Conservation (phyloP, 2,797 vertebrate species). For the Cuculus canorus region DNA sequence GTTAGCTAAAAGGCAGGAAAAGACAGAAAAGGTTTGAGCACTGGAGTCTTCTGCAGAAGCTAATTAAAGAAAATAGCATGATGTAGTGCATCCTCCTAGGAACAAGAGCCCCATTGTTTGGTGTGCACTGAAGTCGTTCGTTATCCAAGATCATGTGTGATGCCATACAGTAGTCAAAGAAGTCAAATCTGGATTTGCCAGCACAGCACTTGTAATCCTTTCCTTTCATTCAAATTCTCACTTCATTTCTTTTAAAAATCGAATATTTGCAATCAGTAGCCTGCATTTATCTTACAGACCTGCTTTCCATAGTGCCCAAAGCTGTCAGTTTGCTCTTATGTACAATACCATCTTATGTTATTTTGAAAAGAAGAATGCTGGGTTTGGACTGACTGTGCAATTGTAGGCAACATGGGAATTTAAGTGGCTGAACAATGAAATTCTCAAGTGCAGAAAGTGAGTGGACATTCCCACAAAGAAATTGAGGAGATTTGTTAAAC, state of each 20-base stretch:
- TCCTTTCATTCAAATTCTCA: slow-evolving; percentile 9
- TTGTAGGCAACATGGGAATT: not conserved
- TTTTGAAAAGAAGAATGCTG: not conserved
- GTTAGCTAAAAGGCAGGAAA: not conserved
- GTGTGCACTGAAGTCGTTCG: not conserved
- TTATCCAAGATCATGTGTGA: not conserved
- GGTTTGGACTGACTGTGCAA: not conserved
- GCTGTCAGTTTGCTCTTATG: slow-evolving; percentile 66
- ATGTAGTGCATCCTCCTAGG: not conserved
- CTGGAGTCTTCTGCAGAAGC: not conserved
- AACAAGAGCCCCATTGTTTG: not conserved
- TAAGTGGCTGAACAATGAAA: not conserved
- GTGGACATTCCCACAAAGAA: not conserved
- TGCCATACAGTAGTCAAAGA: not conserved
- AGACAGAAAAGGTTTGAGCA: not conserved
- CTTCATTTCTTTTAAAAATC: slow-evolving; percentile 33
- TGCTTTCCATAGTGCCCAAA: slow-evolving; percentile 36
- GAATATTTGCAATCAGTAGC: slow-evolving; percentile 63
- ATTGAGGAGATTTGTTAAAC: not conserved
- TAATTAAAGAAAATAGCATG: not conserved
- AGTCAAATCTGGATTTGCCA: not conserved
- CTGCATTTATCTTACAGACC: slow-evolving; percentile 61
- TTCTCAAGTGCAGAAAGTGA: not conserved
- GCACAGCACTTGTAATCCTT: not conserved
- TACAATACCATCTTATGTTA: slow-evolving; percentile 16